A percentile compares a stretch with the other conserved stretches of the same genome.
These are phyloP conservation scores for Heliocidaris tuberculata DNA, from an alignment of 35 echinoderm and acorn worm species.

Conservation along the genomic window DNA sequence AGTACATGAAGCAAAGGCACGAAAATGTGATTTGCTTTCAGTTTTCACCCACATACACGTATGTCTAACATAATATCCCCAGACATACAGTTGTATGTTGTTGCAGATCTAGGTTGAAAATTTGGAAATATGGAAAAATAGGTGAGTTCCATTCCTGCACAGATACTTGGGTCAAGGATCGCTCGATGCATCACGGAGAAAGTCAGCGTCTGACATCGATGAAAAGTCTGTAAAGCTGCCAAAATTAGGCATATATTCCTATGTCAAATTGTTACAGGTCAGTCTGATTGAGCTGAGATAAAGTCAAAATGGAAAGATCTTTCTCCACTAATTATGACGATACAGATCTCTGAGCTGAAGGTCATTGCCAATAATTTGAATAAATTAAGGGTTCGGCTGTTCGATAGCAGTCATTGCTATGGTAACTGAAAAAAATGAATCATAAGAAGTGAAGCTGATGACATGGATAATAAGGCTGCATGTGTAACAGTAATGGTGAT, in stretches of 20 bases:
- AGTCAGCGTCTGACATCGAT: background rate
- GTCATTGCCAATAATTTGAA: background rate
- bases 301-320: background rate
- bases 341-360: background rate
- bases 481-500: background rate
- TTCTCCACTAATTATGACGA: background rate
- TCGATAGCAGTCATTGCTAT: background rate
- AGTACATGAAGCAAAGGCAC: no score
- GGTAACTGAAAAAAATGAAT: background rate
- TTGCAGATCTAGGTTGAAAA: no score
- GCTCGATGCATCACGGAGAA: no score
- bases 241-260: background rate
- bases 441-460: background rate
- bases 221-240: background rate
- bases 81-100: no score
- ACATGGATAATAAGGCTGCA: background rate
- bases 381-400: background rate
- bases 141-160: no score
- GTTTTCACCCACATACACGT: no score
- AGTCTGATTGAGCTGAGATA: background rate
- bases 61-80: no score
- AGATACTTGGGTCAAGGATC: no score
- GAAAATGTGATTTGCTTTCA: no score
- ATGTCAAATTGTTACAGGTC: background rate
- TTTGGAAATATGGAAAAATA: no score